These are phyloP conservation scores for Tetramorium alpestre DNA, from an alignment of 1,140 invertebrate genomes.

Conservation along the genomic window DNA sequence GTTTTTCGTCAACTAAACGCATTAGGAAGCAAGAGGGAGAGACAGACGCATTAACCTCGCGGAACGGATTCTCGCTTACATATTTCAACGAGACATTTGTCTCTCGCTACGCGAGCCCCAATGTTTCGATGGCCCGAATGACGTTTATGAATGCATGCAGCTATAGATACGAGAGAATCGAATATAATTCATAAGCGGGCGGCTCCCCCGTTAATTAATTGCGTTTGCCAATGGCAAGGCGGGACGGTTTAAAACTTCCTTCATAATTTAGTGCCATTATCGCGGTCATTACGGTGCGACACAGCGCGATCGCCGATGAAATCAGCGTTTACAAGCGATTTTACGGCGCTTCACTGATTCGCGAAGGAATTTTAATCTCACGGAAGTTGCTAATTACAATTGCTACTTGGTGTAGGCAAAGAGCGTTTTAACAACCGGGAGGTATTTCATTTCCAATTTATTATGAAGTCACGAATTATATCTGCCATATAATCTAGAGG, in stretches of 20 bases:
- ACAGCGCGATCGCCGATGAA: conserved; percentile 53
- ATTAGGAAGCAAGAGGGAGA: conserved; percentile 23
- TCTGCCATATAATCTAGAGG: not conserved
- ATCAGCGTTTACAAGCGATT: conserved; percentile 59
- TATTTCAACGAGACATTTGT: conserved; percentile 74
- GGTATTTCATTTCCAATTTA: conserved; percentile 32
- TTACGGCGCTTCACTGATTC: conserved; percentile 51
- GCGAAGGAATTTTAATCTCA: conserved; percentile 67
- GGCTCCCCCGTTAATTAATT: conserved; percentile 70
- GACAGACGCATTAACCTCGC: conserved; percentile 10
- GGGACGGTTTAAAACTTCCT: conserved; percentile 71
- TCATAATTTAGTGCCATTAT: conserved; percentile 73
- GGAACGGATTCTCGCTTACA: conserved; percentile 62
- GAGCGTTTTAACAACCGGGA: not conserved
- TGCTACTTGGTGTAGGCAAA: not conserved
- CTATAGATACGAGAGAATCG: not conserved
- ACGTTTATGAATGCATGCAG: not conserved
- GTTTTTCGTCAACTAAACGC: conserved; percentile 64
- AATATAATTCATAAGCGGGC: conserved; percentile 74
- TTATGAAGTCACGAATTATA: conserved; percentile 10
- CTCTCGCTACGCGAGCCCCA: conserved; percentile 23
- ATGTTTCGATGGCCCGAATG: conserved; percentile 20
- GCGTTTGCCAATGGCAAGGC: conserved; percentile 67
- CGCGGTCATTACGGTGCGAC: conserved; percentile 68
- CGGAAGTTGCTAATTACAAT: conserved; percentile 30